Percentiles rank a stretch among this genome's conserved stretches.
These are phyloP conservation scores for Scotopteryx bipunctaria DNA, from an alignment of 2,888 invertebrate species.

Conservation along the genomic window DNA sequence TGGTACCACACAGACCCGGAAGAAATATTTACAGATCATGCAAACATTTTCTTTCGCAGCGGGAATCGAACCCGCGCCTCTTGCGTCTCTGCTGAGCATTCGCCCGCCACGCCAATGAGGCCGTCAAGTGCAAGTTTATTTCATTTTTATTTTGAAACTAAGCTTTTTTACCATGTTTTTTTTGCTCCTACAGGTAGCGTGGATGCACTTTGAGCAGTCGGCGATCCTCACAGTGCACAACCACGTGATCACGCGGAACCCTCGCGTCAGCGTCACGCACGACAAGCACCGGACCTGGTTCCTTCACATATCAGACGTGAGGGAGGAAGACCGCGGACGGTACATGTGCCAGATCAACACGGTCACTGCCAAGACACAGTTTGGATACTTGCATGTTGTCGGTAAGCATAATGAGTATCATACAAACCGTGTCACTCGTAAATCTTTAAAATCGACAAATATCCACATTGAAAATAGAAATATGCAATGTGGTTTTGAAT, in stretches of 20 bases:
- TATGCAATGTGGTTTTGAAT: too few species aligned
- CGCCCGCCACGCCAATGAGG: too few species aligned
- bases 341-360: slow-evolving; percentile 98
- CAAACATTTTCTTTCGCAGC: too few species aligned
- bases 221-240: slow-evolving; percentile 96
- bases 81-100: too few species aligned
- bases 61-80: too few species aligned
- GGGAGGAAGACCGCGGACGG: slow-evolving; percentile 94
- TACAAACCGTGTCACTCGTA: too few species aligned
- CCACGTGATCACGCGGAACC: slow-evolving; percentile 96
- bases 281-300: slow-evolving; percentile 97
- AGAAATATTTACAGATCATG: too few species aligned
- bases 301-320: slow-evolving; percentile 95
- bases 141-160: not conserved
- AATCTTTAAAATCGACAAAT: too few species aligned
- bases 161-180: not conserved
- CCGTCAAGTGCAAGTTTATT: too few species aligned
- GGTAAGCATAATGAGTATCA: slow-evolving; percentile 83
- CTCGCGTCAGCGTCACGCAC: slow-evolving; percentile 95
- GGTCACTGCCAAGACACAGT: slow-evolving; percentile 95
- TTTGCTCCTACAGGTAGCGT: slow-evolving; percentile 93
- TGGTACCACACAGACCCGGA: too few species aligned
- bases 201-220: slow-evolving; percentile 98
- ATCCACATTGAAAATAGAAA: too few species aligned
- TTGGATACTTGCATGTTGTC: slow-evolving; percentile 95